phyloP scores from a whole-genome alignment of 2,113 vertebrate species.

The Istiophorus platypterus region DNA sequence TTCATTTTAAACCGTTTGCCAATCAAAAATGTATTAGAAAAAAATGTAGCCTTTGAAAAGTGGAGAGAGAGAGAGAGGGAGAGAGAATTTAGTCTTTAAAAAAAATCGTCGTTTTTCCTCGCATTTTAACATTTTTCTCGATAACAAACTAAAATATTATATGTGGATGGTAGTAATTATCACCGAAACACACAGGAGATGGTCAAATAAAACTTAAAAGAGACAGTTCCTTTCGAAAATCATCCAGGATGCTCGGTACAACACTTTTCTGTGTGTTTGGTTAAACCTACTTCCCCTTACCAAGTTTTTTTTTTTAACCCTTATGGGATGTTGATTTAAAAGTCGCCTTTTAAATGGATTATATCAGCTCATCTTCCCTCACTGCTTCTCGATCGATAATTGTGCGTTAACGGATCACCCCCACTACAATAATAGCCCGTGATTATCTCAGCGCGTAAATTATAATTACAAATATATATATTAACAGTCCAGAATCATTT shows the following conservation, averaged over 20 bases:
- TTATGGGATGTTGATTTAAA: too few species aligned
- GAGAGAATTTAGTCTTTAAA: not conserved
- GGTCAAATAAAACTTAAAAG: not conserved
- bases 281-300: not conserved
- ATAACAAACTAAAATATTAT: not conserved
- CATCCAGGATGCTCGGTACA: not conserved
- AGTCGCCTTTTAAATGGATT: not conserved
- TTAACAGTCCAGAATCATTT: not conserved
- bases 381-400: not conserved
- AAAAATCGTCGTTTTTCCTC: not conserved
- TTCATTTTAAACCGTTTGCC: not conserved
- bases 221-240: not conserved
- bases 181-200: not conserved
- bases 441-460: not conserved
- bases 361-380: too few species aligned
- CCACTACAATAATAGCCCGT: not conserved
- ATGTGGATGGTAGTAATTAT: not conserved
- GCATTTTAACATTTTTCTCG: not conserved
- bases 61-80: too few species aligned
- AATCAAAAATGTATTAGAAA: not conserved
- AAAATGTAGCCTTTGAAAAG: not conserved
- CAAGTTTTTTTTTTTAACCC: too few species aligned
- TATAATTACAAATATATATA: too few species aligned
- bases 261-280: not conserved
- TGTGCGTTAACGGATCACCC: not conserved